Percentiles rank a stretch among this genome's conserved stretches.
Evolutionary conservation across 2,113 vertebrate species (phyloP).

Genomic region (Zosterops pallidus): DNA sequence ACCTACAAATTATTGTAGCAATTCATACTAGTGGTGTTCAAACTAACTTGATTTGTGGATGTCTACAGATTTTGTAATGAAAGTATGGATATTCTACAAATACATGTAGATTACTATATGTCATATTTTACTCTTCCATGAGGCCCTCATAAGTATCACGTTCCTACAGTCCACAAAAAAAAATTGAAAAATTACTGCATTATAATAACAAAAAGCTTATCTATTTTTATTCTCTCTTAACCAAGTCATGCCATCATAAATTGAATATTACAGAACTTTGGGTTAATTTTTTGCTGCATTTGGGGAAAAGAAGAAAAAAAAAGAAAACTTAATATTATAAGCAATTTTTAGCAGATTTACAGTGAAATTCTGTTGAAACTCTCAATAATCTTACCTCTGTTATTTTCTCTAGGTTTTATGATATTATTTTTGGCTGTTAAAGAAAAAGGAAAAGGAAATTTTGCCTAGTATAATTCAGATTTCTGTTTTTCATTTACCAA

Average conservation of each 20-base stretch:
- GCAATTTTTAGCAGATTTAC: not conserved
- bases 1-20: not conserved
- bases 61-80: not conserved
- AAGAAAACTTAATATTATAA: not conserved
- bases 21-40: not conserved
- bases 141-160: not conserved
- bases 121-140: not conserved
- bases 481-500: not conserved
- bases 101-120: not conserved
- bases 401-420: not conserved
- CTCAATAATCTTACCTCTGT: not conserved
- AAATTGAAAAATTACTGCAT: not conserved
- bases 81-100: not conserved
- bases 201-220: not conserved
- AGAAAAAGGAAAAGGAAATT: not conserved
- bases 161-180: not conserved
- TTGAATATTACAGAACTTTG: not conserved
- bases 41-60: not conserved
- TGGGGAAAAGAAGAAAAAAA: not conserved
- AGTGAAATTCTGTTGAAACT: slow-evolving; percentile 31
- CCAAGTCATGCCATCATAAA: not conserved
- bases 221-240: not conserved
- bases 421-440: not conserved
- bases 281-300: not conserved
- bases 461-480: not conserved